A percentile compares a stretch with the other conserved stretches of the same genome.
These are phyloP conservation scores for Mesembrinibis cayennensis DNA, from an alignment of 2,113 vertebrate genomes.

Conservation along the genomic window DNA sequence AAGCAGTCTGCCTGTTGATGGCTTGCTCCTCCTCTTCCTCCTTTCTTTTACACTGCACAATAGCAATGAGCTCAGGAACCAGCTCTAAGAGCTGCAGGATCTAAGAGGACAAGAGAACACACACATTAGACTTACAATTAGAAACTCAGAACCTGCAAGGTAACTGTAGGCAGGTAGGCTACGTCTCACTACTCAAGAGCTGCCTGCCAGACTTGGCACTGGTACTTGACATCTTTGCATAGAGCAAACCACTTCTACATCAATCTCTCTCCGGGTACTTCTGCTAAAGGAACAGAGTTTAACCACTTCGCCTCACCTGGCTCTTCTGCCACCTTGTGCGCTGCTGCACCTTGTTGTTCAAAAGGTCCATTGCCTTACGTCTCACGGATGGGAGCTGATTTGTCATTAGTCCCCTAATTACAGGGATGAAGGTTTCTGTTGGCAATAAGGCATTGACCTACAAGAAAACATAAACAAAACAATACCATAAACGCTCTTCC, in stretches of 20 bases:
- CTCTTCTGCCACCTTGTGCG: constrained; percentile 78
- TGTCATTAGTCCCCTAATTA: constrained; percentile 86
- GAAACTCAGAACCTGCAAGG: not conserved
- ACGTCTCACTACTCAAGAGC: accelerated
- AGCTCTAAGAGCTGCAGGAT: constrained; percentile 82
- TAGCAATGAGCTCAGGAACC: constrained; percentile 79
- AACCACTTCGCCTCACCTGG: constrained; percentile 70
- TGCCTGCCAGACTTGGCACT: not conserved
- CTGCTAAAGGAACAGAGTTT: not conserved
- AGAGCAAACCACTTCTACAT: not conserved
- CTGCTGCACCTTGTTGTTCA: constrained; percentile 94
- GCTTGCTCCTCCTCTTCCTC: constrained; percentile 83
- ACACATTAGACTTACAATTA: not conserved
- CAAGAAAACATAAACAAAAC: not conserved
- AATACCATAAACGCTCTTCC: not conserved
- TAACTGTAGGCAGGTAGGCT: not conserved
- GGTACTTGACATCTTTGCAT: accelerated
- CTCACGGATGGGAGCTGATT: constrained; percentile 86
- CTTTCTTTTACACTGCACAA: constrained; percentile 72
- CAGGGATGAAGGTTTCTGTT: constrained; percentile 88
- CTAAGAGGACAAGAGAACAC: constrained; percentile 64
- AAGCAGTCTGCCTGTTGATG: constrained; percentile 92
- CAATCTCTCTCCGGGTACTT: not conserved
- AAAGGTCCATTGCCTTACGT: constrained; percentile 93
- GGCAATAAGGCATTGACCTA: constrained; percentile 93